Base-by-base conservation (phyloP, 1,140 invertebrate species). In the Asbolus verrucosus region DNA sequence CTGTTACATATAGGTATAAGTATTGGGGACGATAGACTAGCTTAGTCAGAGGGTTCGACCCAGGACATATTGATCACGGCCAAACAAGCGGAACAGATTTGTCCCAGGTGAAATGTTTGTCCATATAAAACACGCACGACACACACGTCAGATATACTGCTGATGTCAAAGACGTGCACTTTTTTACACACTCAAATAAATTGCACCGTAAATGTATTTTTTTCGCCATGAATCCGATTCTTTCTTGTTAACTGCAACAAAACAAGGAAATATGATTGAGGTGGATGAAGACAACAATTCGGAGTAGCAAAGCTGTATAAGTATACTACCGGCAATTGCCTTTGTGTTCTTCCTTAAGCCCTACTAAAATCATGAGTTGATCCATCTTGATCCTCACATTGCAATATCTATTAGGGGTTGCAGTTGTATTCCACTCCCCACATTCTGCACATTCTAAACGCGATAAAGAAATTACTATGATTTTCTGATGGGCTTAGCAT, bases 1-100 rank as follows among this genome's bases (percentile, higher is more conserved):
- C 21, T 54, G 27, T n/a, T 54, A 24, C 21, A 16, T 27, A 8
- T 27, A 27, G 24, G 24, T n/a, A 27, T 27, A 54, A 27, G 18
- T 54, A 30, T 27, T 19, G 19, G 11, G 46, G 46, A 9, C 18
- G 5, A 54, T n/a, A 27, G n/a, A n/a, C n/a, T n/a, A n/a, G n/a
- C 14, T 19, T 46, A 46, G 41, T 46, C 18, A 9, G 41, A 54
- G 46, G 46, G 46, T 54, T 21, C 24, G 46, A 13, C 21, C 27
- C 21, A 16, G 46, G 14, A 54, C 21, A 27, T 54, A 54, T 54
- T 54, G 46, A 54, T 54, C 46, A 54, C 19, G 21, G 8, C 14
- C 46, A 54, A 54, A 54, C 46, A 27, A 54, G 46, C 46, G 46
- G 46, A 54, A 54, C 46, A 54, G 46, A 54, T 54, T 54, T 54